Base-by-base conservation (phyloP, 2,797 vertebrate species). In the Agapornis canus region DNA sequence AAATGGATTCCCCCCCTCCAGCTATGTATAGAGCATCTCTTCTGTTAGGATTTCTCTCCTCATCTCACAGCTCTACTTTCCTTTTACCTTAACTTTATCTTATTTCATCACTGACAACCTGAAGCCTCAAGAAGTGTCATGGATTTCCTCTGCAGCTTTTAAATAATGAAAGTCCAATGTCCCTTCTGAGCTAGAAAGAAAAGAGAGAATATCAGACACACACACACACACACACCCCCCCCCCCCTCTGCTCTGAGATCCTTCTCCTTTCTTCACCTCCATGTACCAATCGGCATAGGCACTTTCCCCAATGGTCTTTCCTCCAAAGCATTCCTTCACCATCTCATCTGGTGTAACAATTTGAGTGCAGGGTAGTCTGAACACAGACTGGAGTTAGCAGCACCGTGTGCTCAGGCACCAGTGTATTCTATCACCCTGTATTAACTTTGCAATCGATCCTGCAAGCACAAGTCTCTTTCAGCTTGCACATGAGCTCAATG, bases 371-470 rank as follows among this genome's bases (percentile, higher is more conserved):
- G n/a, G 72, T 71, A 89, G 80, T 32, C 45, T 27, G 56, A 79
- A 5, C 77, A 18, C 0, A 7, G 66, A 11, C 32, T 47, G 37
- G 47, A 56, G 63, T 48, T 79, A 79, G 85, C 63, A 82, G 66
- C 2, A 13, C 68, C 57, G 59, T 75, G 15, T 15, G 81, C 88
- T 75, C 65, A 85, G 66, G 64, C 81, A 78, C 75, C 31, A 9
- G 42, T 0, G 3, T 37, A 32, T 85, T 43, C 88, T 29, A 93
- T 57, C 77, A 48, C 32, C 81, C 48, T 79, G 60, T 40, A 77
- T 54, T 77, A 87, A 59, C 84, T 82, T 73, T 92, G 43, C 85
- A 83, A 76, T 61, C 43, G 69, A 89, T 86, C 94, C 85, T 79
- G 37, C 60, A 60, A 66, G 94, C 91, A 72, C 4, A 7, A 87